phyloP scores from a whole-genome alignment of 2,797 vertebrate genomes.

The Chrosomus eos region DNA sequence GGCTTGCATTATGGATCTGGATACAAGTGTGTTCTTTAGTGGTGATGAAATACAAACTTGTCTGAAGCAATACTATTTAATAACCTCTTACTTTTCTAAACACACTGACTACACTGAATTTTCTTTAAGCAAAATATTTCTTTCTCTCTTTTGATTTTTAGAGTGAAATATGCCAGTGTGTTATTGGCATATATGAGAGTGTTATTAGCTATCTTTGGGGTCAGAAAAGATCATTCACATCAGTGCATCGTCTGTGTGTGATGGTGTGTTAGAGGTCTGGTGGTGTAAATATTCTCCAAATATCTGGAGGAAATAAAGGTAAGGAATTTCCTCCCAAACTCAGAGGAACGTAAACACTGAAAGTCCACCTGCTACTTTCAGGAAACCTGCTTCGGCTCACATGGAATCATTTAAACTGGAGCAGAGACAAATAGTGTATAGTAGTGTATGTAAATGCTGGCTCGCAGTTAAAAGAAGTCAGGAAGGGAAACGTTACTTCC shows the following conservation, averaged over 20 bases:
- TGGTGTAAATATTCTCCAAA: constrained; percentile 33
- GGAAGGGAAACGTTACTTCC: neutral
- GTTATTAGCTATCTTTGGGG: neutral
- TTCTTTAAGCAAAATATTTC: neutral
- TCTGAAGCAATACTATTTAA: neutral
- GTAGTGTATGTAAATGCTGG: neutral
- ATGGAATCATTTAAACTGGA: constrained; percentile 8
- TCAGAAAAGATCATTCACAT: neutral
- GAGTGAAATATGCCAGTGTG: neutral
- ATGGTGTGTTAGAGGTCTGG: constrained; percentile 2
- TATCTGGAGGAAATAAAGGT: constrained; percentile 40
- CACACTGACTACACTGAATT: neutral
- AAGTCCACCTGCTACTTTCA: constrained; percentile 31
- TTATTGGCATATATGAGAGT: too few species aligned
- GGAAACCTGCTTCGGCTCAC: constrained; percentile 14
- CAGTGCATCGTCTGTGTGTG: neutral
- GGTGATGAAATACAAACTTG: neutral
- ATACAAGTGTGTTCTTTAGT: neutral
- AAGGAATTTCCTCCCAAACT: constrained; percentile 43
- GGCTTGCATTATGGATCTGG: neutral
- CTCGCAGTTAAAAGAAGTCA: neutral
- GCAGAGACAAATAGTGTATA: neutral
- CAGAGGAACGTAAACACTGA: constrained; percentile 38
- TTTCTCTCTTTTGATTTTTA: neutral
- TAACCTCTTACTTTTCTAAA: neutral